These are phyloP conservation scores for Nemurella pictetii DNA, from an alignment of 2,888 invertebrate genomes.

Conservation along the genomic window DNA sequence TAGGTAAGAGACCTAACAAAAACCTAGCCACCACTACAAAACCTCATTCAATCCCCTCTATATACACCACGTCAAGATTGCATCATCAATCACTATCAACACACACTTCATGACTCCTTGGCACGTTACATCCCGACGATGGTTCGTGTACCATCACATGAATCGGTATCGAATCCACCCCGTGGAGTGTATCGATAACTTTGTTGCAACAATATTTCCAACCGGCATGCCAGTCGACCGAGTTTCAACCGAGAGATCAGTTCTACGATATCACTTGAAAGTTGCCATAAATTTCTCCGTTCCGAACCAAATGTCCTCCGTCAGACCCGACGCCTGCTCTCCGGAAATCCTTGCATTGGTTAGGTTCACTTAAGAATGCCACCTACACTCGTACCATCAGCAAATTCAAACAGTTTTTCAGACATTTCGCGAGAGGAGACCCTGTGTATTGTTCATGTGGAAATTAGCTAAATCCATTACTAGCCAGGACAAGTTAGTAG, in stretches of 20 bases:
- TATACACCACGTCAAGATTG: conserved; percentile 8
- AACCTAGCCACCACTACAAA: conserved; percentile 21
- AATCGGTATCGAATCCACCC: no score
- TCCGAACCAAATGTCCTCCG: neutral
- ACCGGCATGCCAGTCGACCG: neutral
- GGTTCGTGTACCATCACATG: neutral
- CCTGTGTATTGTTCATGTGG: no score
- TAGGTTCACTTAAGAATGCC: neutral
- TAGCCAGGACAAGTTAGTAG: no score
- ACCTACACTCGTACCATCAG: no score
- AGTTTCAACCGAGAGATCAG: neutral
- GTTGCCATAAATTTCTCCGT: neutral
- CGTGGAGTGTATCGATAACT: no score
- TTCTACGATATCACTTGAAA: neutral
- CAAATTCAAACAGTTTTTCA: no score
- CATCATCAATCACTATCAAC: no score
- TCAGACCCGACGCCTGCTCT: neutral
- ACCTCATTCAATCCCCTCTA: conserved; percentile 11
- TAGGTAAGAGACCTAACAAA: conserved; percentile 8
- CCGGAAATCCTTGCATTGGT: neutral
- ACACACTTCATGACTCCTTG: neutral
- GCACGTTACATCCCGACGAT: neutral
- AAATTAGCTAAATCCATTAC: no score
- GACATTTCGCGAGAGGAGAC: no score
- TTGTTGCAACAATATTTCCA: neutral